Evolutionary conservation across 2,113 vertebrate genomes (phyloP).

Genomic region (Manacus vitellinus): DNA sequence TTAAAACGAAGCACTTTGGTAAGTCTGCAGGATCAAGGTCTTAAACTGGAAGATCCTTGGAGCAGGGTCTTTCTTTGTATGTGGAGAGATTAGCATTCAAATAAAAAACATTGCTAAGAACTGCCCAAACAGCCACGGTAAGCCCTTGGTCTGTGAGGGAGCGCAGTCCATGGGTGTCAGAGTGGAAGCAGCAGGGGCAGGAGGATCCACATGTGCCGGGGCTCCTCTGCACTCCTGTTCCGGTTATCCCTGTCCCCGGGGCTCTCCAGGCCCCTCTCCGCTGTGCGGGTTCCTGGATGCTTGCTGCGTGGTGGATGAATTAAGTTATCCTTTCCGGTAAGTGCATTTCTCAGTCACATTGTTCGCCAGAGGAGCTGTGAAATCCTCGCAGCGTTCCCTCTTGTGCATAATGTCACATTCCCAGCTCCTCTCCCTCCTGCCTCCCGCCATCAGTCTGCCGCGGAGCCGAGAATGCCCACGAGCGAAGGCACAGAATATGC

Average conservation of each 20-base stretch:
- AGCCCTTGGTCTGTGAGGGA: background rate
- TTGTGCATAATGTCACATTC: constrained; percentile 53
- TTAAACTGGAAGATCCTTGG: constrained; percentile 12
- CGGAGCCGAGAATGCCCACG: constrained; percentile 45
- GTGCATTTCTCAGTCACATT: constrained; percentile 56
- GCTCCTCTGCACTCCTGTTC: background rate
- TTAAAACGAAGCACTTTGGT: background rate
- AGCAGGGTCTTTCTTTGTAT: background rate
- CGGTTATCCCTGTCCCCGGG: rapidly evolving
- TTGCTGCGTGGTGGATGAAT: constrained; percentile 17
- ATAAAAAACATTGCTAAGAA: background rate
- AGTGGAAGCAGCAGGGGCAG: background rate
- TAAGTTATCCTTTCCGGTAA: constrained; percentile 65
- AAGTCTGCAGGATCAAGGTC: constrained; percentile 39
- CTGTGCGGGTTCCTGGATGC: background rate
- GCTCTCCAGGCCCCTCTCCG: background rate
- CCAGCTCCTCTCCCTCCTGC: constrained; percentile 42
- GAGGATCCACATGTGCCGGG: background rate
- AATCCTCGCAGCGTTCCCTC: constrained; percentile 55
- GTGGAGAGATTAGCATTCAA: background rate
- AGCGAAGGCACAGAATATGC: constrained; percentile 55
- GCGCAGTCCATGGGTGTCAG: background rate
- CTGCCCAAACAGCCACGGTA: background rate
- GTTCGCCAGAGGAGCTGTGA: constrained; percentile 55
- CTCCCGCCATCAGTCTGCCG: constrained; percentile 38